phyloP scores from a whole-genome alignment of 1,140 invertebrate species.

The Zaprionus ornatus region DNA sequence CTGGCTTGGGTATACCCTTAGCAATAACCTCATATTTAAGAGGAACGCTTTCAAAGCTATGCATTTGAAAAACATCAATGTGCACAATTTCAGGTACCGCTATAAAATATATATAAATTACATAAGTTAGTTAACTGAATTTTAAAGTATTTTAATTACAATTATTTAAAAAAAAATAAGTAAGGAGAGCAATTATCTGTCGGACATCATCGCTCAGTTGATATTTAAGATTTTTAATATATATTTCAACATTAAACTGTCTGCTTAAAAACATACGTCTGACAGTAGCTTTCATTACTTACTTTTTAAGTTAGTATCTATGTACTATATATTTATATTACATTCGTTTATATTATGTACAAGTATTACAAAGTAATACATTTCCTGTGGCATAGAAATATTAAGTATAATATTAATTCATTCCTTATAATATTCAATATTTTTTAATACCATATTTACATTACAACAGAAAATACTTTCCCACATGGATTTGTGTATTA shows the following conservation, averaged over 20 bases:
- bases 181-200: neutral
- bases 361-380: neutral
- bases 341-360: neutral
- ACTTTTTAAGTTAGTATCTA: neutral
- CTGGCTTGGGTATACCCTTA: constrained; percentile 89
- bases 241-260: too few species aligned
- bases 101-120: constrained; percentile 83
- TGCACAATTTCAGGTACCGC: constrained; percentile 90
- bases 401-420: neutral
- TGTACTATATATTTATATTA: neutral
- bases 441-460: neutral
- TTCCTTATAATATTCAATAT: too few species aligned
- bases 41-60: constrained; percentile 90
- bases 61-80: constrained; percentile 89
- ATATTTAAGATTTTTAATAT: too few species aligned
- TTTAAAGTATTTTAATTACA: neutral
- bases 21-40: constrained; percentile 89
- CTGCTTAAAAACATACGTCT: too few species aligned
- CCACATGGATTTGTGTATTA: neutral
- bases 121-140: constrained; percentile 1
- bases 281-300: neutral
- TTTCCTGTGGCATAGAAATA: neutral
- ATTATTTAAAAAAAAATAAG: neutral
- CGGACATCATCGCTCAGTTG: too few species aligned
- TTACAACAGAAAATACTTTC: neutral